Evolutionary conservation across 2,113 vertebrate species (phyloP).

Genomic region (Takifugu bimaculatus): DNA sequence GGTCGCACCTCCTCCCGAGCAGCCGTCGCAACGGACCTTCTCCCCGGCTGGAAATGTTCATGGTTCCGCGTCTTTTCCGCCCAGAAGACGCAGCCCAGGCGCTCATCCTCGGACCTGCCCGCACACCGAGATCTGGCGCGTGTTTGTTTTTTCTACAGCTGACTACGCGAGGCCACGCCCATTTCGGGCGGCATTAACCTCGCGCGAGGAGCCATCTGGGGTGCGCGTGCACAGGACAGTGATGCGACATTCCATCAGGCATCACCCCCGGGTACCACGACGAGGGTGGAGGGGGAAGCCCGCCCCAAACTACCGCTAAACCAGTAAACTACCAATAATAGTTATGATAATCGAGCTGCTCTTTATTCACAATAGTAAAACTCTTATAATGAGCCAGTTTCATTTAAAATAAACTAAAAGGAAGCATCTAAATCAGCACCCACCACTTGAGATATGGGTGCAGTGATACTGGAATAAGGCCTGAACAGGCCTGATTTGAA

Average conservation of each 20-base stretch:
- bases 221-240: slow-evolving; percentile 13
- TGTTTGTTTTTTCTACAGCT: slow-evolving; percentile 26
- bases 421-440: too few relatives aligned
- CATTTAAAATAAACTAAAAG: too few relatives aligned
- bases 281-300: not conserved
- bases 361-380: too few relatives aligned
- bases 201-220: slow-evolving; percentile 41
- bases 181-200: slow-evolving; percentile 62
- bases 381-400: too few relatives aligned
- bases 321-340: too few relatives aligned
- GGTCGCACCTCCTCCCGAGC: slow-evolving; percentile 44
- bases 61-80: not conserved
- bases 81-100: not conserved
- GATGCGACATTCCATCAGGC: slow-evolving; percentile 57
- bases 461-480: not conserved
- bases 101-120: not conserved
- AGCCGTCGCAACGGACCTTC: slow-evolving; percentile 17
- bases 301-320: not conserved
- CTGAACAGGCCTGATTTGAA: slow-evolving; percentile 5
- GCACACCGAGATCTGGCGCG: slow-evolving; percentile 10
- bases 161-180: slow-evolving; percentile 67
- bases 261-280: slow-evolving; percentile 25
- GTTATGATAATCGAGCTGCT: too few relatives aligned
- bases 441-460: too few relatives aligned
- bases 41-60: slow-evolving; percentile 14